Evolutionary conservation across 2,888 invertebrate genomes (phyloP), one percentile per base, ranked within the genome.

Genomic region (Linnaemya tessellans): DNA sequence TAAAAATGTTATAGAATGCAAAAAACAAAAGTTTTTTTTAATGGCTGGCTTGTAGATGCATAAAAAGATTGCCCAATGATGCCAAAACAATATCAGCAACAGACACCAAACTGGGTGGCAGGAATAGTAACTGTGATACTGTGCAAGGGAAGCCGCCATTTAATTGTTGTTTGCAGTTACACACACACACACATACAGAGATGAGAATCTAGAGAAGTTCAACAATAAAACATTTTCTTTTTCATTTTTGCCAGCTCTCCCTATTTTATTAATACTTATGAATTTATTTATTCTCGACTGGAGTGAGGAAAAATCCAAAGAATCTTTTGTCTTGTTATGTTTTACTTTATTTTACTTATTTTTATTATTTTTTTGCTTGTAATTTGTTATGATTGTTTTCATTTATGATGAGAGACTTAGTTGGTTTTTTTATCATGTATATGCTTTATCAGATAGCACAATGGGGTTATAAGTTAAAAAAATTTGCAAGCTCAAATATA

Each of bases 301-400:
- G 38, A 20, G 18, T 43, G 10, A 30, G 25, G 5, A 54, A 51
- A 51, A 20, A 70, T 25, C n/a, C 11, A 18, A 68, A 43, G 38
- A 64, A 77, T 82, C 56, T 71, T 70, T 82, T 77, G 70, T 77
- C 56, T 82, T 73, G 64, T 51, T 58, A 43, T 41, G 13, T 46
- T 56, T 56, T 22, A 10, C 8, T 49, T 22, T 41, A 49, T n/a
- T 41, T 62, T 30, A 2, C 30, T 30, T 5, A n/a, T n/a, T n/a
- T n/a, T n/a, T n/a, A n/a, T n/a, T n/a, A n/a, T n/a, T 8, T 41
- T 54, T 68, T 65, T 25, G 22, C 65, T 49, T 80, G 67, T 81
- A 74, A 81, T 81, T 83, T 83, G 77, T 71, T 71, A 83, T 71
- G 71, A 83, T 78, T 78, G 71, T 77, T 78, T 83, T 77, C 65